phyloP scores from a whole-genome alignment of 2,113 vertebrate species.

The Lathamus discolor region DNA sequence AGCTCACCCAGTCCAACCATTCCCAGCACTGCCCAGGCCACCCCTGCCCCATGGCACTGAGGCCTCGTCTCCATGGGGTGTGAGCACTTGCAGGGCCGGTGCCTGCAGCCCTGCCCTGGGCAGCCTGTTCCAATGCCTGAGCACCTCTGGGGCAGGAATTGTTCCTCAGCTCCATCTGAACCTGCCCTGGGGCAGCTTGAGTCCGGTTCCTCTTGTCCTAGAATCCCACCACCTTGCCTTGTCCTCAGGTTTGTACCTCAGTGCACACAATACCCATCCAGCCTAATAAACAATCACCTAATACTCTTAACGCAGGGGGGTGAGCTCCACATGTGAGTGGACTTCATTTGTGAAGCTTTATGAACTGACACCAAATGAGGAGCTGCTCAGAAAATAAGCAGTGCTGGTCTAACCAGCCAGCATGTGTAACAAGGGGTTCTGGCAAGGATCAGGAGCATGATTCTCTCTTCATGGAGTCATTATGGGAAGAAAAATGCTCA shows the following conservation, averaged over 20 bases:
- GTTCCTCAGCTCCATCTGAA: background rate
- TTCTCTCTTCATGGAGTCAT: background rate
- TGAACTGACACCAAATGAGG: background rate
- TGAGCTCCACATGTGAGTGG: background rate
- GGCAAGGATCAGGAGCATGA: background rate
- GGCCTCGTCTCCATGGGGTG: background rate
- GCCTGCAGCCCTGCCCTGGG: background rate
- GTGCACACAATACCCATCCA: background rate
- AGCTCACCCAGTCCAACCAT: background rate
- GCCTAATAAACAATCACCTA: background rate
- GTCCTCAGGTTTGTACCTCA: rapidly evolving
- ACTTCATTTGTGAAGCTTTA: background rate
- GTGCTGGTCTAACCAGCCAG: rapidly evolving
- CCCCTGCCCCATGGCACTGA: background rate
- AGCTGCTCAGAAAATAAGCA: background rate
- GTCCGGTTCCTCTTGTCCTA: background rate
- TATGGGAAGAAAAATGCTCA: background rate
- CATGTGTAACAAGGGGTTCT: background rate
- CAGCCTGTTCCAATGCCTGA: background rate
- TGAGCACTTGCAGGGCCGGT: background rate
- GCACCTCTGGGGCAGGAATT: background rate
- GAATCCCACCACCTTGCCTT: background rate
- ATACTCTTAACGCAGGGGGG: background rate
- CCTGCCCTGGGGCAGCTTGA: background rate
- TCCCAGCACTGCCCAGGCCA: background rate